Evolutionary conservation across 37 sponge, comb jelly and placozoan genomes (phyloP).

Genomic region (Trichoplax adhaerens): DNA sequence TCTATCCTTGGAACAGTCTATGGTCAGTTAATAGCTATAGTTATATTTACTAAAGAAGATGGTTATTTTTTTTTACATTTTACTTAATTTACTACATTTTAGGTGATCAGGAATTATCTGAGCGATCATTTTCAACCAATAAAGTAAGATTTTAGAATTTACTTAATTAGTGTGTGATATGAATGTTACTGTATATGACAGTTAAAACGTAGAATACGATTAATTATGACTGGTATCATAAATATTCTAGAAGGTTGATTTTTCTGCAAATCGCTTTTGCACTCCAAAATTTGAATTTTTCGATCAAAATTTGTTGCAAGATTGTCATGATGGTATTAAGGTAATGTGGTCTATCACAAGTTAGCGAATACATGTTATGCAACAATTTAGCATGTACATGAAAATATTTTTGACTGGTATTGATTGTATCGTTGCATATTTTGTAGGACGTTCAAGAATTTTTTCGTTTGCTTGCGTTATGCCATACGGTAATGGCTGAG

Average conservation of each 20-base stretch:
- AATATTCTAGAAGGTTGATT: slow-evolving; percentile 4
- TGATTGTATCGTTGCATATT: neutral
- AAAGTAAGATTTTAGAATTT: no score
- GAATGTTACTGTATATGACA: no score
- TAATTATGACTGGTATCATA: no score
- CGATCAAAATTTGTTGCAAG: slow-evolving; percentile 47
- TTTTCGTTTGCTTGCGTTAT: slow-evolving; percentile 64
- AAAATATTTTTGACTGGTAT: slow-evolving; percentile 5
- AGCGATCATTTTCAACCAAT: no score
- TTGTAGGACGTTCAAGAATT: slow-evolving; percentile 24
- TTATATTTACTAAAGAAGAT: no score
- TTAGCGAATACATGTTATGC: neutral
- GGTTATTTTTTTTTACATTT: no score
- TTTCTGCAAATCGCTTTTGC: slow-evolving; percentile 62
- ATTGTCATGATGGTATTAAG: slow-evolving; percentile 15
- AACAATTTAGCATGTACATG: slow-evolving; percentile 7
- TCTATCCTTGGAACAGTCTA: slow-evolving; percentile 40
- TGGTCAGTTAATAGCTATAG: slow-evolving; percentile 19
- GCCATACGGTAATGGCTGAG: slow-evolving; percentile 81
- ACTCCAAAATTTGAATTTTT: slow-evolving; percentile 49
- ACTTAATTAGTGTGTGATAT: no score
- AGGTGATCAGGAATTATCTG: no score
- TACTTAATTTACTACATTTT: no score
- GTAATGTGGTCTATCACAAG: slow-evolving; percentile 9
- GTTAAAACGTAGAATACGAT: no score